Evolutionary conservation across 2,888 invertebrate genomes (phyloP), one percentile per base, ranked within the genome.

Genomic region (Yponomeuta evonymella): DNA sequence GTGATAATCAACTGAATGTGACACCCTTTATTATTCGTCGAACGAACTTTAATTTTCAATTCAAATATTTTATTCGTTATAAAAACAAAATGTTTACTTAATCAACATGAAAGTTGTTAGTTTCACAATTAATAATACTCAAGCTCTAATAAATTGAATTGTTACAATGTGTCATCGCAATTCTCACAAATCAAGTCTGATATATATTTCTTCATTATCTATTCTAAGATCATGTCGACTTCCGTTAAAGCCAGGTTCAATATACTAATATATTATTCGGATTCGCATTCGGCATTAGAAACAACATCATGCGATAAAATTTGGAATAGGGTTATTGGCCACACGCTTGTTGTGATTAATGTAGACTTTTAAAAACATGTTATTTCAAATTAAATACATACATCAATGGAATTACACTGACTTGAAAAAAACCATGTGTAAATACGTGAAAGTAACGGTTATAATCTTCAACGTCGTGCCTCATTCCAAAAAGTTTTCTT

Each of bases 181-280:
- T 4, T 12, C 51, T 5, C 12, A 58, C 51, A 58, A 15, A 58
- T 58, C 51, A 58, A 58, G 6, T 58, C 2, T 58, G 51, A 58
- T 58, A 15, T 58, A 58, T 15, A 58, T 58, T 58, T 58, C 51
- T 58, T 58, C 15, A 58, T 5, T 58, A 58, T 58, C 51, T 58
- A 58, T 58, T 58, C 84, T 73, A 73, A 74, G 75, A 75, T 71
- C 72, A 75, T 74, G 75, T 76, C 75, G 75, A 78, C 79, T 77
- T 80, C 79, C 79, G 79, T 76, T 79, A 72, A 75, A 77, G 76
- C 74, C 76, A 81, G 78, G 86, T 86, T 87, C 86, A 87, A 86
- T 81, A 84, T 75, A 83, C 85, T 85, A 82, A 87, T 87, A 83
- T 77, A 80, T 84, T 84, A 81, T 78, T 48, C 48, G 43, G n/a